Percentiles rank a stretch among this genome's conserved stretches.
Conservation (phyloP, 1,140 invertebrate genomes). For the Papilio aristodemus region DNA sequence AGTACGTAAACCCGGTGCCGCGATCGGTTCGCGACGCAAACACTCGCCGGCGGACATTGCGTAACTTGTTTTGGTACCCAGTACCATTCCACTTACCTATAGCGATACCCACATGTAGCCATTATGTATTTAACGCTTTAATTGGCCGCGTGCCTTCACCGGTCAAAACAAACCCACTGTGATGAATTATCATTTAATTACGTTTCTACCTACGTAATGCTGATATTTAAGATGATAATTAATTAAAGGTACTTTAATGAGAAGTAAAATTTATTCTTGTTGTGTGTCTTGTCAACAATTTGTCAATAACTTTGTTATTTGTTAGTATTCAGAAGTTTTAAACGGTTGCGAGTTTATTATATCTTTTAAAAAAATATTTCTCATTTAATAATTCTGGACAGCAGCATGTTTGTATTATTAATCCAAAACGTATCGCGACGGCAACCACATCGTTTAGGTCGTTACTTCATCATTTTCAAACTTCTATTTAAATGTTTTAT, state of each 20-base stretch:
- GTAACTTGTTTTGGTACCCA: conserved; percentile 41
- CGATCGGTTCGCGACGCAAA: conserved; percentile 7
- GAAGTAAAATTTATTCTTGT: background rate
- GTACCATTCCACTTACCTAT: conserved; percentile 31
- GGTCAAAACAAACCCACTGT: background rate
- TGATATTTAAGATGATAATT: background rate
- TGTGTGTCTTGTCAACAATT: too few relatives aligned
- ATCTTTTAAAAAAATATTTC: too few relatives aligned
- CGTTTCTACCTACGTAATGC: background rate
- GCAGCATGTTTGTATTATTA: too few relatives aligned
- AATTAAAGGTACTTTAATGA: background rate
- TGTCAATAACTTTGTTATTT: too few relatives aligned
- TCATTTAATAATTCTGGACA: too few relatives aligned
- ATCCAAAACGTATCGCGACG: too few relatives aligned
- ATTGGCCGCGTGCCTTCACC: conserved; percentile 14
- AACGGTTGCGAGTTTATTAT: too few relatives aligned
- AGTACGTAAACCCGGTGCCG: background rate
- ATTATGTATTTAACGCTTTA: conserved; percentile 26
- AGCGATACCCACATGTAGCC: conserved; percentile 7
- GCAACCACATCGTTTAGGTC: too few relatives aligned
- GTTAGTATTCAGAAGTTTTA: too few relatives aligned
- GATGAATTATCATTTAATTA: conserved; percentile 1
- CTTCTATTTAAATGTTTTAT: too few relatives aligned
- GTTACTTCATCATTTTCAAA: too few relatives aligned
- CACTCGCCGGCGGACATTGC: conserved; percentile 31